These are phyloP conservation scores for Muscina levida DNA, from an alignment of 2,888 invertebrate species.

Conservation along the genomic window DNA sequence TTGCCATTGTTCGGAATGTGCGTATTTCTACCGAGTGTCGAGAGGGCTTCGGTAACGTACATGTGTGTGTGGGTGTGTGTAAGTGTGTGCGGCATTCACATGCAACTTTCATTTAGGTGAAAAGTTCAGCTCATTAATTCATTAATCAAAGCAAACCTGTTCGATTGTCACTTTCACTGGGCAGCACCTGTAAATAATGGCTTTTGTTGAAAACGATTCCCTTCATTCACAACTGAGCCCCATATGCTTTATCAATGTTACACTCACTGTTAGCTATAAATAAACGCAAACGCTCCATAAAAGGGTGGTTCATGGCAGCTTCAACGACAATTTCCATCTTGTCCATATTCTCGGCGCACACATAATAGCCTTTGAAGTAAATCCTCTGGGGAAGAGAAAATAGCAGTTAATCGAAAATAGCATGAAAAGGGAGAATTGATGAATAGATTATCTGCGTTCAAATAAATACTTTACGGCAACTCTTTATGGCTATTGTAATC, in stretches of 20 bases:
- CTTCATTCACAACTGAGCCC: slow-evolving; percentile 35
- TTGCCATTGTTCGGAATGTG: slow-evolving; percentile 22
- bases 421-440: slow-evolving; percentile 18
- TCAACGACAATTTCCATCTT: slow-evolving; percentile 18
- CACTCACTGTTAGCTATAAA: slow-evolving; percentile 32
- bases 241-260: slow-evolving; percentile 36
- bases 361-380: slow-evolving; percentile 47
- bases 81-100: background rate
- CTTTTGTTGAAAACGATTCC: slow-evolving; percentile 42
- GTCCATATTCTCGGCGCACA: background rate
- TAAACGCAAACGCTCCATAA: slow-evolving; percentile 23
- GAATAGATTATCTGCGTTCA: slow-evolving; percentile 36
- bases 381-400: slow-evolving; percentile 45
- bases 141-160: slow-evolving; percentile 62
- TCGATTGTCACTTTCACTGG: slow-evolving; percentile 55
- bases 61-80: slow-evolving; percentile 6
- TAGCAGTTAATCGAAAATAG: slow-evolving; percentile 30
- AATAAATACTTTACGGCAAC: slow-evolving; percentile 13
- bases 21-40: background rate
- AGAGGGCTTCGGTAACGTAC: background rate
- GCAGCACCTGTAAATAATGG: slow-evolving; percentile 61
- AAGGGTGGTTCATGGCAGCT: slow-evolving; percentile 5
- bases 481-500: background rate
- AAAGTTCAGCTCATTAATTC: slow-evolving; percentile 65
- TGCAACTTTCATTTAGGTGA: slow-evolving; percentile 53